Evolutionary conservation across 2,797 vertebrate species (phyloP).

Genomic region (Aeoliscus strigatus): DNA sequence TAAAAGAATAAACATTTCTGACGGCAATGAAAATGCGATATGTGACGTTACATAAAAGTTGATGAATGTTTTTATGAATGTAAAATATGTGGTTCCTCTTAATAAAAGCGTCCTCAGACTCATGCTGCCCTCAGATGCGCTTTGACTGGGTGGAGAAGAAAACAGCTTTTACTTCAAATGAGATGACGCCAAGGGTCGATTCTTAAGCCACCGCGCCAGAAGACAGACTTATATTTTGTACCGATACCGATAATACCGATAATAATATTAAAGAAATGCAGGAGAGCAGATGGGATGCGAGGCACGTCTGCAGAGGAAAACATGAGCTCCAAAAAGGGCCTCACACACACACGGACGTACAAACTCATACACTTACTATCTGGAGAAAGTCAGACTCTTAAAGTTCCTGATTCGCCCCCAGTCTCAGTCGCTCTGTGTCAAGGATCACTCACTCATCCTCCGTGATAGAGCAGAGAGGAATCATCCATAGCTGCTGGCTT

Average conservation of each 20-base stretch:
- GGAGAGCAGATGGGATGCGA: constrained; percentile 27
- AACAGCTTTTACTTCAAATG: constrained; percentile 26
- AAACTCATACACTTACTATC: constrained; percentile 25
- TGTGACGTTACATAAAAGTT: background rate
- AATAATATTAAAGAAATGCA: too few species aligned
- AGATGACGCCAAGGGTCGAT: constrained; percentile 14
- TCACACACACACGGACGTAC: constrained; percentile 1
- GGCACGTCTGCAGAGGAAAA: constrained; percentile 28
- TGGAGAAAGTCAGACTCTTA: constrained; percentile 23
- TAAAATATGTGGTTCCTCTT: background rate
- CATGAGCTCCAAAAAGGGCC: constrained; percentile 10
- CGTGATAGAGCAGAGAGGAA: constrained; percentile 23
- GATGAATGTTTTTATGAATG: background rate
- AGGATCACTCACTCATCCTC: constrained; percentile 35
- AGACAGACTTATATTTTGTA: constrained; percentile 40
- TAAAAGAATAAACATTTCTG: too few species aligned
- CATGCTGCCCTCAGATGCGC: constrained; percentile 17
- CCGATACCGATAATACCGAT: constrained; percentile 47
- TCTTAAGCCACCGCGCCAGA: constrained; percentile 14
- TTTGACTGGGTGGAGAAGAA: constrained; percentile 15
- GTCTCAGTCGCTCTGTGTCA: constrained; percentile 30
- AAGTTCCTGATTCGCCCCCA: constrained; percentile 33
- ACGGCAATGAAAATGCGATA: background rate
- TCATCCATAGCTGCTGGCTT: constrained; percentile 10
- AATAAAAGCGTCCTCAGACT: constrained; percentile 6